Base-by-base conservation (phyloP, 2,888 invertebrate genomes). In the Himalopsyche kuldschensis region DNA sequence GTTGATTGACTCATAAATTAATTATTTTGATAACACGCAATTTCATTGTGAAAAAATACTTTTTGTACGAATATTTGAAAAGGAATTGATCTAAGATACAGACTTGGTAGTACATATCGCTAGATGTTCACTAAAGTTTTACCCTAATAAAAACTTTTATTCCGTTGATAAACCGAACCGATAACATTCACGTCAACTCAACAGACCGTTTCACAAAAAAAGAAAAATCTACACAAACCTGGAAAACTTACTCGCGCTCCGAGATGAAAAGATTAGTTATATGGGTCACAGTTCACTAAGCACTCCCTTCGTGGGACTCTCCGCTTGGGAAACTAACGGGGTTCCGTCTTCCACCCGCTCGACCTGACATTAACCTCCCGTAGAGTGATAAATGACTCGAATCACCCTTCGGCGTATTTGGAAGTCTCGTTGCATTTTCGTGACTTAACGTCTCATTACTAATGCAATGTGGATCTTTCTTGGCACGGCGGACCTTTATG, bases 251-350 rank as follows among this genome's bases (percentile, higher is more conserved):
- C 69, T 69, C 69, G 30, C 69, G 69, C 89, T 90, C 89, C 87
- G 87, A 89, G 89, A 69, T 69, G 69, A 69, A 69, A 69, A 90
- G 91, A 90, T 91, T 90, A 91, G 90, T 87, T 87, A 87, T 88
- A 89, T 88, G 90, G 91, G 91, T 91, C 91, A 91, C 91, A 90
- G 91, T 90, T 90, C 91, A 91, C 90, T 90, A 90, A 89, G 88
- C 89, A 63, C 78, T 89, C 88, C 88, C 87, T 87, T 87, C 87
- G 87, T 86, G 87, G 87, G 88, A 87, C 87, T 88, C 87, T 88
- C 86, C 88, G 82, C 88, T 87, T 30, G 77, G 81, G 24, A 69
- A 69, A 35, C 46, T 77, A 63, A 75, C 46, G 47, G 47, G 86
- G 86, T 86, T 87, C 85, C 87, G 84, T 87, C 86, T 87, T 87